Conservation (phyloP, 2,797 vertebrate species). For the Ispidina picta region DNA sequence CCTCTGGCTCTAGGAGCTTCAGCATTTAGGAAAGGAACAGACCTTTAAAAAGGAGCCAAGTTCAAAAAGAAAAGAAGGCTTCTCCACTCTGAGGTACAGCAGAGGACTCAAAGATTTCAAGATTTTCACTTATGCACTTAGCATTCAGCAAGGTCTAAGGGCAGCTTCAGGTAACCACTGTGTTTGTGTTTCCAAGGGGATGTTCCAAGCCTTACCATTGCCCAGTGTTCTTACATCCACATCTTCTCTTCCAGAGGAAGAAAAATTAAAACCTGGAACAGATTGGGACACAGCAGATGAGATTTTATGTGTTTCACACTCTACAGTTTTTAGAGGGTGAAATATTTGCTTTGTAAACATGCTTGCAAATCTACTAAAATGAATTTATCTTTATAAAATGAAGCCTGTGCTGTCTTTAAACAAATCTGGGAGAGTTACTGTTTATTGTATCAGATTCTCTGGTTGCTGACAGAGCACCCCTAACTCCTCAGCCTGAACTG, state of each 20-base stretch:
- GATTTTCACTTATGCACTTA: no score
- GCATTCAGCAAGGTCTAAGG: background rate
- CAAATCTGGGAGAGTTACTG: background rate
- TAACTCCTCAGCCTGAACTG: background rate
- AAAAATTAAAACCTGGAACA: conserved; percentile 93
- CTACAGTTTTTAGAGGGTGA: background rate
- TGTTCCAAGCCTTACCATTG: conserved; percentile 83
- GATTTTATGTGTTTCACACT: background rate
- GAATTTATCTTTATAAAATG: background rate
- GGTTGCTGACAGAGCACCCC: background rate
- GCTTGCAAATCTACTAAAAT: background rate
- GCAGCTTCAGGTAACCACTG: background rate
- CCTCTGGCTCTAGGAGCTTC: background rate
- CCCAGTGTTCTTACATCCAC: conserved; percentile 96
- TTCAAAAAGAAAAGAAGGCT: background rate
- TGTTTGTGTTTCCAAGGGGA: background rate
- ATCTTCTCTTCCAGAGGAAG: conserved; percentile 96
- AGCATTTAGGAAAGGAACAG: background rate
- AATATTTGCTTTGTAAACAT: background rate
- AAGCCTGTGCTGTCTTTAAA: background rate
- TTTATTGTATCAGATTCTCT: background rate
- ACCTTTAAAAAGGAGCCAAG: background rate
- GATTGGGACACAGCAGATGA: conserved; percentile 27
- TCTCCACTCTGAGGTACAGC: background rate
- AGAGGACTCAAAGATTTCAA: background rate